Evolutionary conservation across 1,140 invertebrate species (phyloP), one percentile per base, ranked within the genome.

Genomic region (Drosophila athabasca): DNA sequence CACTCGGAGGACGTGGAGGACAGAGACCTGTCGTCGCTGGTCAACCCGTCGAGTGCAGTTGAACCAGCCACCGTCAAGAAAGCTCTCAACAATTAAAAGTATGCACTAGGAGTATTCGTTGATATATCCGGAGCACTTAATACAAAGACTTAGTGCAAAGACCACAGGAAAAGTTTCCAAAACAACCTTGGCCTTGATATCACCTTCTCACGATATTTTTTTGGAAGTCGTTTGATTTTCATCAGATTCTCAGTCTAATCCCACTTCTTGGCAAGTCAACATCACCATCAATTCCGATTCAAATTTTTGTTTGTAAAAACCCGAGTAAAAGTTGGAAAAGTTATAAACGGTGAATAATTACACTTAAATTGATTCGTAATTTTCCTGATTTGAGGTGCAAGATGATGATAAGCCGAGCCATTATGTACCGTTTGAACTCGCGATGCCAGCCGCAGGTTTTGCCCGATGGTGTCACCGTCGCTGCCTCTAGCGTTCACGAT

Each of bases 401-500:
- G 44, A 8, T 81, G 22, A 24, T 68, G 1, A 6, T 76, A n/a
- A 52, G 76, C 1, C 49, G 62, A 1, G 17, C 29, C 17, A 9
- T 67, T 6, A 44, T 52, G 9, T 39, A 74, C 2, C 74, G 62
- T 2, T 29, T 61, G 44, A 43, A 58, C 6, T 44, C 46, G 1
- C 52, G 52, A 4, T 48, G 62, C 0, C 51, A 39, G 35, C 57
- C 0, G 43, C 11, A 39, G 11, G 0, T 7, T 31, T 0, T 22
- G 44, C 0, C 13, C 0, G 55, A 52, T 0, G 51, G 46, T 2
- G 35, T 85, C 4, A 58, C 50, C 2, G 62, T 77, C 0, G 49
- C 58, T 0, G 82, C 87, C 31, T 87, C 87, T 0, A 74, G 87
- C 49, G 29, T 87, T 0, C 49, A 44, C 0, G 74, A 85, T 1